phyloP scores from a whole-genome alignment of 2,113 vertebrate genomes.

The Ailuropoda melanoleuca region DNA sequence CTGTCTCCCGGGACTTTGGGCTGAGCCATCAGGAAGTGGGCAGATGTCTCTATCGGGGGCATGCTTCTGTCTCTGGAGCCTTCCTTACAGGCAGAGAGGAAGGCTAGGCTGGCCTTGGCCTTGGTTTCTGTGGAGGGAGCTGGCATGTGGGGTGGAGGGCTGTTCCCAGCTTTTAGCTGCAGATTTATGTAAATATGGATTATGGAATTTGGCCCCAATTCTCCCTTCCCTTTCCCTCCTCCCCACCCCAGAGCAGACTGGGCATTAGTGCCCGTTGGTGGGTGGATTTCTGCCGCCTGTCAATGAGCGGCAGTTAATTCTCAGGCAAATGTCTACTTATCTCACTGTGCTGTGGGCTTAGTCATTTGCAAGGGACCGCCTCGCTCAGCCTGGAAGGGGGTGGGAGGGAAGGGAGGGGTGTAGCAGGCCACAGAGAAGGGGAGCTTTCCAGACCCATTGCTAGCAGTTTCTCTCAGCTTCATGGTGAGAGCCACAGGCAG shows the following conservation, averaged over 20 bases:
- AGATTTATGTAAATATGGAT: conserved; percentile 49
- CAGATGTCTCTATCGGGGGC: not conserved
- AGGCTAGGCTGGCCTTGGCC: not conserved
- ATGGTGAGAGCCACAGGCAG: not conserved
- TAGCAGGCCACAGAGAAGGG: not conserved
- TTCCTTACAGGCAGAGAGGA: not conserved
- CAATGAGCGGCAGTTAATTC: conserved; percentile 31
- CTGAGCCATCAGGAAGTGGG: fast-evolving
- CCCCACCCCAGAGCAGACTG: not conserved
- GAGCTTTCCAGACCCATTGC: not conserved
- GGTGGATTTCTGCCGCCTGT: conserved; percentile 43
- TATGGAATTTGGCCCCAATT: conserved; percentile 19
- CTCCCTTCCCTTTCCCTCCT: not conserved
- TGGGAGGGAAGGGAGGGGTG: not conserved
- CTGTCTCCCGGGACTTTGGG: not conserved
- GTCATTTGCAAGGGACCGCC: not conserved
- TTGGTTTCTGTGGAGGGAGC: not conserved
- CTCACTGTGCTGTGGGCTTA: not conserved
- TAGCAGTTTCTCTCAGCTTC: not conserved
- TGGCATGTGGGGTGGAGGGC: not conserved
- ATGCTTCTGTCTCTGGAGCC: not conserved
- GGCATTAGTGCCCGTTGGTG: not conserved
- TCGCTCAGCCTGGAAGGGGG: not conserved
- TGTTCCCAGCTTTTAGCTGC: not conserved
- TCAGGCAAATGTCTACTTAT: conserved; percentile 45